Percentiles rank a stretch among this genome's conserved stretches.
Evolutionary conservation across 2,113 vertebrate genomes (phyloP).

Genomic region (Syngnathus typhle): DNA sequence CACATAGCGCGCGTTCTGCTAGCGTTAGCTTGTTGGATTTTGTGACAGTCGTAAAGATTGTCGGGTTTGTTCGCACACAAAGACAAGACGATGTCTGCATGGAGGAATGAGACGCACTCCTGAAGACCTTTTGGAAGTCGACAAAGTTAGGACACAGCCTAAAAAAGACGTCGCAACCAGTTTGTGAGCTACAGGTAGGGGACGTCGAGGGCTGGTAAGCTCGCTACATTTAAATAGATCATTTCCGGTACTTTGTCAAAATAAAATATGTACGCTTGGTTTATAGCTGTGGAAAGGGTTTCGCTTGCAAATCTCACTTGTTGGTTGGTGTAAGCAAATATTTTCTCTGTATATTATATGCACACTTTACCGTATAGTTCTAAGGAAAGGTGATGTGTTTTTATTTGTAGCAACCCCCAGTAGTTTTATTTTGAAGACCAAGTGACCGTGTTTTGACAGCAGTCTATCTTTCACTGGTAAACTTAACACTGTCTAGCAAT

Average conservation of each 20-base stretch:
- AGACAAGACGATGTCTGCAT: not conserved
- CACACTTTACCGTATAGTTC: not conserved
- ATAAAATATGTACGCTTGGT: conserved; percentile 3
- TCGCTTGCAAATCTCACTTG: not conserved
- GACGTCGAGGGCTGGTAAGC: not conserved
- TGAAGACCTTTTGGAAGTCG: conserved; percentile 3
- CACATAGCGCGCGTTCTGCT: not conserved
- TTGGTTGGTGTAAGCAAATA: too few relatives aligned
- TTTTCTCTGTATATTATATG: not conserved
- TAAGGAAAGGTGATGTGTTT: not conserved
- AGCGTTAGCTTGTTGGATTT: not conserved
- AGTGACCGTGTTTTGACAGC: not conserved
- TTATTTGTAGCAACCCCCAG: not conserved
- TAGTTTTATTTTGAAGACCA: conserved; percentile 26
- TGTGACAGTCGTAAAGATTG: not conserved
- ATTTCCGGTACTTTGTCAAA: conserved; percentile 17
- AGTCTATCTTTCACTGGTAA: not conserved
- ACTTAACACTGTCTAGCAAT: not conserved
- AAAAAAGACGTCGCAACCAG: not conserved
- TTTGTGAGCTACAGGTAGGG: conserved; percentile 53
- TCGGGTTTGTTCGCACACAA: not conserved
- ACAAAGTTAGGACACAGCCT: not conserved
- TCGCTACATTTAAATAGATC: fast-evolving
- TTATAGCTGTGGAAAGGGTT: not conserved
- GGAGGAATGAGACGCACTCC: not conserved